Conservation (phyloP, 2,113 vertebrate genomes). For the Eidolon helvum region DNA sequence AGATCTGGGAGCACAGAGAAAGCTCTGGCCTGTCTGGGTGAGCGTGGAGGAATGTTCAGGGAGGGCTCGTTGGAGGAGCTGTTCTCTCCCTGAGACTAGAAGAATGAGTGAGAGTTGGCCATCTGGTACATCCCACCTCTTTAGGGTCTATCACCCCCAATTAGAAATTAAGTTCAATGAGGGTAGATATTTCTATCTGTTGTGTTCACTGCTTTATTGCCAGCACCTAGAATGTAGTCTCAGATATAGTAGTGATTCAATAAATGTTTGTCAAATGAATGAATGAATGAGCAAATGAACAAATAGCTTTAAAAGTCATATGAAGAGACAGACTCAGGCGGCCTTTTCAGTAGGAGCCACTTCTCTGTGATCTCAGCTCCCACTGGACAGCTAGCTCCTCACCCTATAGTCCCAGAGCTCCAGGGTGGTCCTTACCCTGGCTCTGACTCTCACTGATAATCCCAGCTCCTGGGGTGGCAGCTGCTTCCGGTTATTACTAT, state of each 20-base stretch:
- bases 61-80: neutral
- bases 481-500: neutral
- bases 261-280: neutral
- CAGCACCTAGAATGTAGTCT: neutral
- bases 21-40: neutral
- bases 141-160: neutral
- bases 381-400: neutral
- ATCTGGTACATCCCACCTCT: neutral
- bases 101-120: neutral
- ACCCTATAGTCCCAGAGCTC: neutral
- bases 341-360: neutral
- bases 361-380: neutral
- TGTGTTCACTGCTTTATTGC: neutral
- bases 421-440: rapidly evolving
- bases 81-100: neutral
- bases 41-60: neutral
- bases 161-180: neutral
- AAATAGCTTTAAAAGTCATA: neutral
- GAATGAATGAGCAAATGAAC: neutral
- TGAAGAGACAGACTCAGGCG: neutral
- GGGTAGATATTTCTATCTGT: neutral
- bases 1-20: neutral
- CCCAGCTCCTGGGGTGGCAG: neutral
- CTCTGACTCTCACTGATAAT: neutral
- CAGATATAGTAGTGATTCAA: neutral